Evolutionary conservation across 2,888 invertebrate genomes (phyloP), one percentile per base, ranked within the genome.

Genomic region (Oligia strigilis): DNA sequence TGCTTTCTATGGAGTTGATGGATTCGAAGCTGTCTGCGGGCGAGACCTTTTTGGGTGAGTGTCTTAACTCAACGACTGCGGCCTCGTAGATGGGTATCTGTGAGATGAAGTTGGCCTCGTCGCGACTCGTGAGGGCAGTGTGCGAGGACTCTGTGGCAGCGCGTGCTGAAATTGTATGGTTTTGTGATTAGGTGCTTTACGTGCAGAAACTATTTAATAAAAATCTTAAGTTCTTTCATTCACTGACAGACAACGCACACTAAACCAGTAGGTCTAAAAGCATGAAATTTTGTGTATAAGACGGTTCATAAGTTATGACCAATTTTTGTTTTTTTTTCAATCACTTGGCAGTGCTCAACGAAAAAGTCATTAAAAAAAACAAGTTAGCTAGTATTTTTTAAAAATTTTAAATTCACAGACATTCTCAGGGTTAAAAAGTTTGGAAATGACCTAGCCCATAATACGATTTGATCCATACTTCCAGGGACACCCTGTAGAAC

Each of bases 81-180:
- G 96, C 94, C 78, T 96, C 95, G 90, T 95, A 95, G 72, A 97
- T 96, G 0, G 96, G 96, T 92, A 97, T 97, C 80, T 95, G 94
- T 4, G 96, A 95, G 88, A 94, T 93, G 85, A 92, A 93, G 83
- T 96, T 96, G 2, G 94, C 91, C 77, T 94, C 94, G 86, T 95
- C 94, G 29, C 85, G 82, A 76, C 77, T 85, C 3, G 82, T 76
- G 46, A 74, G 43, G 46, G 81, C 78, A 4, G 80, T 75, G 77
- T 78, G 83, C 64, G 87, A 84, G 49, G 86, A 88, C 71, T 83
- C 90, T 23, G 89, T 86, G 58, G 85, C 67, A 9, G 87, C 79
- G 52, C 89, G 85, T 46, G 89, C 93, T 94, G 89, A 29, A 90
- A 89, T 23, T 58, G 55, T 74, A 78, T 67, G 66, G 36, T 17